Evolutionary conservation across 2,113 vertebrate species (phyloP), one percentile per base, ranked within the genome.

Genomic region (Ellobius talpinus): DNA sequence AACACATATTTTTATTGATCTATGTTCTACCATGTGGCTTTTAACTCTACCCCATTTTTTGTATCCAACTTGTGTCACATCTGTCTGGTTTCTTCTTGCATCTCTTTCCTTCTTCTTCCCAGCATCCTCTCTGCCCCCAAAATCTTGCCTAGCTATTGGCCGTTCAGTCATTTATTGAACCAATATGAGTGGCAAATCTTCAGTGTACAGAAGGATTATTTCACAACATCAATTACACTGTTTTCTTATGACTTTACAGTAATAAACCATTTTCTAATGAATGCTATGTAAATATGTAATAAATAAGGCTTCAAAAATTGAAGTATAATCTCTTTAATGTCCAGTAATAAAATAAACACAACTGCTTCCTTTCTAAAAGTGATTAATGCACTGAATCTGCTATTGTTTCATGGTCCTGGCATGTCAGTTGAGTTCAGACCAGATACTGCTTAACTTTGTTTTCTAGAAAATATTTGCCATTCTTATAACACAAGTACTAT

Each of bases 401-500:
- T 47, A 42, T 36, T 78, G 33, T 36, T 6, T 65, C 47, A 70
- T 7, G 87, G 47, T 87, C 73, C 29, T 61, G 65, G 26, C 7
- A 76, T 73, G 9, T 63, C 26, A 63, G 26, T 1, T 55, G 45
- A 17, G 24, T 8, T 87, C 19, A 61, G 14, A 19, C 3, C 24
- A 86, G 0, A 1, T 87, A 26, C 1, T 63, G 4, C 10, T 93
- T 94, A 73, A 63, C 13, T 47, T 91, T 81, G 29, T 23, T 74
- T 76, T 10, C 72, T 94, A 29, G 82, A 92, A 94, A 65, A 52
- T 26, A 52, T 52, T 29, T 65, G 2, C 3, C 66, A n/a, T 50
- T 92, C 45, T 92, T 96, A 9, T 81, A 95, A 39, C 26, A 29
- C n/a, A 78, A 81, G 13, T 13, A 63, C 16, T 95, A 94, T 87